Evolutionary conservation across 2,113 vertebrate species (phyloP).

Genomic region (Pelvicachromis taeniatus): DNA sequence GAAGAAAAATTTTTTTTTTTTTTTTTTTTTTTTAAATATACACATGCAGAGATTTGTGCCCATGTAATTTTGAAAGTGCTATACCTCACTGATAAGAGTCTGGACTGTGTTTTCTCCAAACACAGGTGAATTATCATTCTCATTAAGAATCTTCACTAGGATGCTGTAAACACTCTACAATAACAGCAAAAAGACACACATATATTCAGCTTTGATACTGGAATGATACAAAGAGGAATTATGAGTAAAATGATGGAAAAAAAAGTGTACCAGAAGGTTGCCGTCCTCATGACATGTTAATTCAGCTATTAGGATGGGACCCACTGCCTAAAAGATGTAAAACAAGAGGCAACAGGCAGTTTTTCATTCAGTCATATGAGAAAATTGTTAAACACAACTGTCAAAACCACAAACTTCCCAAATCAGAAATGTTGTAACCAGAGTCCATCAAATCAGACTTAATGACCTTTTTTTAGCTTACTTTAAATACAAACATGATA

Average conservation of each 20-base stretch:
- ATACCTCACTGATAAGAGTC: conserved; percentile 75
- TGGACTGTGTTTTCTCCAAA: conserved; percentile 67
- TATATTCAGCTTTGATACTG: not conserved
- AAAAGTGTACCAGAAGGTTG: conserved; percentile 55
- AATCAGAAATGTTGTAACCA: not conserved
- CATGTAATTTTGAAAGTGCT: not conserved
- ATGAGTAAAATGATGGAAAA: not conserved
- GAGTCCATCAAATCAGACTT: not conserved
- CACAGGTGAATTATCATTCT: conserved; percentile 77
- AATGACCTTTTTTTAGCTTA: not conserved
- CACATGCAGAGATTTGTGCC: not conserved
- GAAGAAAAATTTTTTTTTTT: too few relatives aligned
- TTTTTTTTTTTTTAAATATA: not conserved
- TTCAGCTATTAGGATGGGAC: conserved; percentile 62
- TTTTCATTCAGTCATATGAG: not conserved
- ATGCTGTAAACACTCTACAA: conserved; percentile 69
- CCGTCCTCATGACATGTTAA: conserved; percentile 66
- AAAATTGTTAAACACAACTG: not conserved
- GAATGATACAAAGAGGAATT: not conserved
- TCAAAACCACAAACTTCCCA: not conserved
- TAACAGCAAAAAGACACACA: not conserved
- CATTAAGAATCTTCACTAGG: conserved; percentile 77
- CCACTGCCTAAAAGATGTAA: conserved; percentile 51
- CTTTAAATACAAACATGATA: not conserved
- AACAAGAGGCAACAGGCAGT: not conserved